These are phyloP conservation scores for Cyphomyrus discorhynchus DNA, from an alignment of 2,113 vertebrate genomes.

Conservation along the genomic window DNA sequence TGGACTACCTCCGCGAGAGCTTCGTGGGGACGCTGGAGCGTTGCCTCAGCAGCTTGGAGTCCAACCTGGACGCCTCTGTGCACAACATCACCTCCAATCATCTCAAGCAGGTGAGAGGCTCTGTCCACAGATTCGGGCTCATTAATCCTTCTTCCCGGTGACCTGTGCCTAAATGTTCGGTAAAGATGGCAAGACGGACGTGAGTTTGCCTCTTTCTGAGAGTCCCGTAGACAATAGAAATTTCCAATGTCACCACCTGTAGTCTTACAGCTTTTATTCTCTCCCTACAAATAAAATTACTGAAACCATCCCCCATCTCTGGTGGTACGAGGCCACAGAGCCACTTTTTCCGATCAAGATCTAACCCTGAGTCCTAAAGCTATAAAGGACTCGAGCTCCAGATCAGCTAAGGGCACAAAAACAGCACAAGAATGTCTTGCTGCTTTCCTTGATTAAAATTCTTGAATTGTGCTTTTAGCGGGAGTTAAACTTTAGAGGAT, in stretches of 20 bases:
- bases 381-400: neutral
- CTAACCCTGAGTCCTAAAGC: neutral
- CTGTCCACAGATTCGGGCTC: neutral
- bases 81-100: constrained; percentile 87
- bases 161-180: neutral
- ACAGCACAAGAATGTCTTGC: neutral
- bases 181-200: too few relatives aligned
- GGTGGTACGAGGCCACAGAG: neutral
- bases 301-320: neutral
- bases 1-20: constrained; percentile 93
- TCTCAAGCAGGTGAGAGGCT: constrained; percentile 79
- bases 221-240: neutral
- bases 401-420: neutral
- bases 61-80: constrained; percentile 58
- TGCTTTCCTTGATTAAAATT: neutral
- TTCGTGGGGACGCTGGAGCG: constrained; percentile 93
- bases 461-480: neutral
- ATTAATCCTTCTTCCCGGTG: neutral
- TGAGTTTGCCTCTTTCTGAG: neutral
- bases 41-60: constrained; percentile 89
- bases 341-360: neutral
- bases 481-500: neutral
- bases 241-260: neutral
- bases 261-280: neutral
- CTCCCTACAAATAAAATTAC: neutral